A percentile compares a stretch with the other conserved stretches of the same genome.
These are phyloP conservation scores for Piezodorus guildinii DNA, from an alignment of 1,140 invertebrate species.

Conservation along the genomic window DNA sequence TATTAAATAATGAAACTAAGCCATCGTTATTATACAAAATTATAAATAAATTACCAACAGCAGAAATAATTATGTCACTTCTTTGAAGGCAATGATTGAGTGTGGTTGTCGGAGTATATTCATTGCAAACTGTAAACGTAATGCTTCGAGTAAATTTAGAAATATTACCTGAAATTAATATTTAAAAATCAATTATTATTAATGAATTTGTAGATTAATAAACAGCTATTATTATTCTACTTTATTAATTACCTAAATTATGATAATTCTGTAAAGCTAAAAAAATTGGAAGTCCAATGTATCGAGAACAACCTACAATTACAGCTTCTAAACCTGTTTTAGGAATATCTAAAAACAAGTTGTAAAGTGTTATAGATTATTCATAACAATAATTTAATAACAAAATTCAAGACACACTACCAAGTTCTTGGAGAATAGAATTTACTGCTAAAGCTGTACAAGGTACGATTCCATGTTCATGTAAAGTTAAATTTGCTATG, in stretches of 20 bases:
- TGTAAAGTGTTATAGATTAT: neutral
- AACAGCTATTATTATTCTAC: too few relatives aligned
- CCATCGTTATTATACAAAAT: too few relatives aligned
- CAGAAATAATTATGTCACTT: conserved; percentile 74
- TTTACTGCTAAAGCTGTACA: conserved; percentile 73
- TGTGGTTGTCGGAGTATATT: conserved; percentile 67
- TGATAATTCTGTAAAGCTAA: neutral
- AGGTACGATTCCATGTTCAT: conserved; percentile 57
- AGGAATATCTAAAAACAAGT: conserved; percentile 45
- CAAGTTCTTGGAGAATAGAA: conserved; percentile 53
- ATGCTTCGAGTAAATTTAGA: neutral
- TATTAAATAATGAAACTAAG: too few relatives aligned
- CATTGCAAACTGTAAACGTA: conserved; percentile 78
- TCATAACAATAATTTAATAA: neutral
- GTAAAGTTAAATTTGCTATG: conserved; percentile 62
- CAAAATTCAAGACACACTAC: conserved; percentile 16
- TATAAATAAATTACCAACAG: conserved; percentile 43
- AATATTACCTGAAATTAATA: too few relatives aligned
- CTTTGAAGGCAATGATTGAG: conserved; percentile 51
- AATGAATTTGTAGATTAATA: too few relatives aligned
- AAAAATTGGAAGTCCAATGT: conserved; percentile 71
- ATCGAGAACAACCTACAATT: conserved; percentile 76
- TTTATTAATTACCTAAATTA: too few relatives aligned
- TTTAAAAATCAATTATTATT: too few relatives aligned
- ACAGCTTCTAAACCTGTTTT: conserved; percentile 79